Conservation (phyloP, 2,113 vertebrate genomes). For the Chunga burmeisteri region DNA sequence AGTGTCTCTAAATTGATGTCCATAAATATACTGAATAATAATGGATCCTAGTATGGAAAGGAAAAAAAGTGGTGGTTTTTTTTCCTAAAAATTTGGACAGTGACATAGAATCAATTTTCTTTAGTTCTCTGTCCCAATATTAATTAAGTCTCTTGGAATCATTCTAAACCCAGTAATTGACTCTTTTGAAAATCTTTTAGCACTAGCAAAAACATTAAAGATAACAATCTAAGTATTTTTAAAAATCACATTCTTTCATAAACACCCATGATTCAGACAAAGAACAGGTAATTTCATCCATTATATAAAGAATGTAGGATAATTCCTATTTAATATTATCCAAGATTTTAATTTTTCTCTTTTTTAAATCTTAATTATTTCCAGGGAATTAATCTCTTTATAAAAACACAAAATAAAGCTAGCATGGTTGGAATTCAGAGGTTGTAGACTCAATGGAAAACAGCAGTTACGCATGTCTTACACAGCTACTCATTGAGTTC, state of each 20-base stretch:
- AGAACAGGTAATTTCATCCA: background rate
- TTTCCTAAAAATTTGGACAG: background rate
- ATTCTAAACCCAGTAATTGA: background rate
- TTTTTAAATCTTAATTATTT: constrained; percentile 20
- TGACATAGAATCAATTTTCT: background rate
- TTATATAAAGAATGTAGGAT: background rate
- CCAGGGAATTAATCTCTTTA: background rate
- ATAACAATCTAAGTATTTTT: background rate
- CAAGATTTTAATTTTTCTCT: background rate
- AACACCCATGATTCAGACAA: background rate
- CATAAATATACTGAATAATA: background rate
- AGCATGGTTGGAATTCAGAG: background rate
- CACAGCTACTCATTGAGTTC: background rate
- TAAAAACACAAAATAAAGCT: background rate
- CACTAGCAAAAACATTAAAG: background rate
- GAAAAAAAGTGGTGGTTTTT: background rate
- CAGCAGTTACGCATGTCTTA: background rate
- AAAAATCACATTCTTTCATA: background rate
- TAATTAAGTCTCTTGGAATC: background rate
- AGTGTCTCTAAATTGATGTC: background rate
- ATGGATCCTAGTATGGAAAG: background rate
- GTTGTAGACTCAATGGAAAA: background rate
- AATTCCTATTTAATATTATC: background rate
- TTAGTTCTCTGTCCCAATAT: background rate
- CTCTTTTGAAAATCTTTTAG: background rate